Percentiles rank a stretch among this genome's conserved stretches.
Evolutionary conservation across 2,113 vertebrate genomes (phyloP).

Genomic region (Irena cyanogastra): DNA sequence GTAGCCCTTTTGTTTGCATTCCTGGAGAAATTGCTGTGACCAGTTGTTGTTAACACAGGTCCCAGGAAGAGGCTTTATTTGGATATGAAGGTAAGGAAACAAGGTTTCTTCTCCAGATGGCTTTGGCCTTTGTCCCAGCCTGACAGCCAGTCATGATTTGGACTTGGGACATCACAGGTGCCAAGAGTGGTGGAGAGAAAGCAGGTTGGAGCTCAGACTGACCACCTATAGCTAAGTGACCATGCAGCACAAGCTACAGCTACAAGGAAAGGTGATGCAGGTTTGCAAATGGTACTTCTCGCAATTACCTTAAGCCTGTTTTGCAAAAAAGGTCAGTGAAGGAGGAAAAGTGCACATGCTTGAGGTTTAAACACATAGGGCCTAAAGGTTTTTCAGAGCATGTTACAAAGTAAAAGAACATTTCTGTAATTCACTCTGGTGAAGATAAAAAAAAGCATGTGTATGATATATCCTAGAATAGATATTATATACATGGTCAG

Average conservation of each 20-base stretch:
- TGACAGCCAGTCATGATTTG: neutral
- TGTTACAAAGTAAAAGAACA: neutral
- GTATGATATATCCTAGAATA: neutral
- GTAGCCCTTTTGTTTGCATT: neutral
- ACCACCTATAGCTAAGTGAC: neutral
- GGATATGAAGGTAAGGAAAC: neutral
- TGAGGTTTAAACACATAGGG: conserved; percentile 5
- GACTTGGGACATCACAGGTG: neutral
- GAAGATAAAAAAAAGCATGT: neutral
- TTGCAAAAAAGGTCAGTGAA: neutral
- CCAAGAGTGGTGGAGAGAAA: neutral
- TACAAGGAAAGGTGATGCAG: neutral
- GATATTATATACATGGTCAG: neutral
- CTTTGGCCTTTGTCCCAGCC: neutral
- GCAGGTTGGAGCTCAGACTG: neutral
- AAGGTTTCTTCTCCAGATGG: neutral
- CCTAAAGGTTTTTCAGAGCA: conserved; percentile 7
- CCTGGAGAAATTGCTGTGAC: neutral
- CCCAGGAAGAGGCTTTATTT: neutral
- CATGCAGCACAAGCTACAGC: neutral
- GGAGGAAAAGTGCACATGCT: neutral
- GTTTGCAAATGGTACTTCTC: neutral
- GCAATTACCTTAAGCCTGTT: neutral
- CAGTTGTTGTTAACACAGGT: neutral
- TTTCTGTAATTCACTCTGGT: neutral